Percentiles rank a stretch among this genome's conserved stretches.
phyloP scores from a whole-genome alignment of 2,797 vertebrate genomes.

The Meda fulgida region DNA sequence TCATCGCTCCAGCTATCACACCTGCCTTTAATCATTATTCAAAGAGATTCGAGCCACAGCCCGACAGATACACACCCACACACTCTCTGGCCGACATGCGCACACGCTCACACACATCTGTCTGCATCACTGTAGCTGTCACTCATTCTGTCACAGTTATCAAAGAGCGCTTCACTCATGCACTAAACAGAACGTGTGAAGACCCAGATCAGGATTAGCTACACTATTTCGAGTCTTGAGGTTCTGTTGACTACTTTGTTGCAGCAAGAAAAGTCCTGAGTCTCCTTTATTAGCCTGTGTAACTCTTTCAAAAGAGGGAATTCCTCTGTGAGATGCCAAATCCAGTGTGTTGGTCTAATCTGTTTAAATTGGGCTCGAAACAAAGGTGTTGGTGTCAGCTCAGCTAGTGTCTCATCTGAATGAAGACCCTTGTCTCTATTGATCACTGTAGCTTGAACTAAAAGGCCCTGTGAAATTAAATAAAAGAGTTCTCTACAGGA shows the following conservation, averaged over 20 bases:
- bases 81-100: not conserved
- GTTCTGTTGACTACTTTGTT: slow-evolving; percentile 19
- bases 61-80: slow-evolving; percentile 29
- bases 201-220: slow-evolving; percentile 25
- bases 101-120: slow-evolving; percentile 1
- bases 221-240: slow-evolving; percentile 5
- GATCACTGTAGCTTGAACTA: slow-evolving; percentile 48
- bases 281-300: slow-evolving; percentile 1
- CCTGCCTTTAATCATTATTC: slow-evolving; percentile 30
- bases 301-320: slow-evolving; percentile 33
- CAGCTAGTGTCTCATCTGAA: slow-evolving; percentile 42
- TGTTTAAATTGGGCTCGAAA: slow-evolving; percentile 46
- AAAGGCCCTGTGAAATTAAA: slow-evolving; percentile 35
- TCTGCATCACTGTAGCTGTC: slow-evolving; percentile 37
- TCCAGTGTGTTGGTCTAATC: slow-evolving; percentile 37
- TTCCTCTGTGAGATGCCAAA: slow-evolving; percentile 27
- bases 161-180: not conserved
- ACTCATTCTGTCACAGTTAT: slow-evolving; percentile 31
- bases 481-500: slow-evolving; percentile 47
- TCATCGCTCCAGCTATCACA: slow-evolving; percentile 13
- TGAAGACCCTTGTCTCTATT: slow-evolving; percentile 45
- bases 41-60: slow-evolving; percentile 19
- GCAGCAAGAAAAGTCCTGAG: slow-evolving; percentile 5
- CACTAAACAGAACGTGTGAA: slow-evolving; percentile 2
- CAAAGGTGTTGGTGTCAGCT: slow-evolving; percentile 28